phyloP scores from a whole-genome alignment of 1,140 invertebrate species.

The Listronotus oregonensis region DNA sequence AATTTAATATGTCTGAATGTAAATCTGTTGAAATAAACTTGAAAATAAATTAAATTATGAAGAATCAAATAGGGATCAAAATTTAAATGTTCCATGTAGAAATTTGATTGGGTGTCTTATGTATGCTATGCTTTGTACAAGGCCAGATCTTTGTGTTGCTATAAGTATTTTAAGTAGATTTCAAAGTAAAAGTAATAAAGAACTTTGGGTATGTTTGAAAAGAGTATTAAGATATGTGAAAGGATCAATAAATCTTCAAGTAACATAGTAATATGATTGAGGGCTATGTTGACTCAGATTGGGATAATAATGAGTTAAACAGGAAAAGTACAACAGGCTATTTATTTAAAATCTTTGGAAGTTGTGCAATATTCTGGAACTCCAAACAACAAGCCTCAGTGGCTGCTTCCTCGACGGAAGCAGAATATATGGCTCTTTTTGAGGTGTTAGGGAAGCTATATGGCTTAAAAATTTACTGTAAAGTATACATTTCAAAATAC shows the following conservation, averaged over 20 bases:
- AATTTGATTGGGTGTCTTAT: conserved; percentile 16
- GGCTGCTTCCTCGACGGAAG: too few relatives aligned
- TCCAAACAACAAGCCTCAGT: too few relatives aligned
- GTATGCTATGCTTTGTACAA: conserved; percentile 10
- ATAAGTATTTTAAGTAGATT: conserved; percentile 13
- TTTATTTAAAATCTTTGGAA: too few relatives aligned
- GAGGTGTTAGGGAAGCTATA: too few relatives aligned
- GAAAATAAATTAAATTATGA: background rate
- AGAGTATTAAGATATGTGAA: conserved; percentile 14
- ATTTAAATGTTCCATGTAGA: background rate
- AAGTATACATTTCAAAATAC: too few relatives aligned
- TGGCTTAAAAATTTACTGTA: too few relatives aligned
- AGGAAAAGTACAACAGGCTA: conserved; percentile 4
- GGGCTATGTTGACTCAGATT: conserved; percentile 14
- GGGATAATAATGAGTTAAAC: conserved; percentile 1
- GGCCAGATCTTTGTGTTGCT: conserved; percentile 4
- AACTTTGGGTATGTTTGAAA: conserved; percentile 8
- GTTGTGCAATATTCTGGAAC: too few relatives aligned
- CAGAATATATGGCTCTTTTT: too few relatives aligned
- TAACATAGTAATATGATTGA: conserved; percentile 1
- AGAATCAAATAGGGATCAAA: background rate
- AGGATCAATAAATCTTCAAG: too few relatives aligned
- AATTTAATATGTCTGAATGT: conserved; percentile 16
- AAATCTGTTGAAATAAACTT: background rate
- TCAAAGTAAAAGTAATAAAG: conserved; percentile 7